Evolutionary conservation across 2,113 vertebrate species (phyloP).

Genomic region (Andinoacara biseriatus): DNA sequence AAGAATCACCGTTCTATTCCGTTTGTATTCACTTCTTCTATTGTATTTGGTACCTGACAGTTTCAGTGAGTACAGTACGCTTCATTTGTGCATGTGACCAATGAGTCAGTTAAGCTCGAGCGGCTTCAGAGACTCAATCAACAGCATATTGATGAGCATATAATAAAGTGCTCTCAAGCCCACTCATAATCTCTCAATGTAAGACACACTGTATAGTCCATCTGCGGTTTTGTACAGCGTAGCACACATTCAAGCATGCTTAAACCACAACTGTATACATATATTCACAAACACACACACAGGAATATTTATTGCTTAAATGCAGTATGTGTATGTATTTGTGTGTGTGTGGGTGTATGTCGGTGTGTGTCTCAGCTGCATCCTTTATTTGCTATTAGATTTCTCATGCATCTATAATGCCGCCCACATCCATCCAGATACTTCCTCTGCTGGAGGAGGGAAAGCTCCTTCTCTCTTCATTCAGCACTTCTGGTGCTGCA

Average conservation of each 20-base stretch:
- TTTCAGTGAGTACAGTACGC: background rate
- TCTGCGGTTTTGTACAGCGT: background rate
- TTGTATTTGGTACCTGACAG: background rate
- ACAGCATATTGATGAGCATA: constrained; percentile 36
- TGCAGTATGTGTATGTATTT: too few species aligned
- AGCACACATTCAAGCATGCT: background rate
- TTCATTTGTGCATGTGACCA: background rate
- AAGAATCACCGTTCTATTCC: background rate
- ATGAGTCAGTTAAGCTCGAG: constrained; percentile 11
- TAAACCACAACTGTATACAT: background rate
- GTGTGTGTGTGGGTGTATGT: background rate
- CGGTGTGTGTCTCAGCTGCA: constrained; percentile 55
- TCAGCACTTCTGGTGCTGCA: background rate
- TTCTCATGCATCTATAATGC: constrained; percentile 67
- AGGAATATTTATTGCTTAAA: background rate
- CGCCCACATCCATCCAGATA: constrained; percentile 46
- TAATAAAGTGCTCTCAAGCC: background rate
- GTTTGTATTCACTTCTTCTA: background rate
- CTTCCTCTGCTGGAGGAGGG: constrained; percentile 26
- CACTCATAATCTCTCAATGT: background rate
- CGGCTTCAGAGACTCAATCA: constrained; percentile 28
- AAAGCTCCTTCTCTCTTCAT: background rate
- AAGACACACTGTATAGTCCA: background rate
- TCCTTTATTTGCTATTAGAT: constrained; percentile 52
- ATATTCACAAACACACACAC: background rate